Conservation (phyloP, 35 echinoderm and acorn worm genomes). For the Ophioderma brevispina region DNA sequence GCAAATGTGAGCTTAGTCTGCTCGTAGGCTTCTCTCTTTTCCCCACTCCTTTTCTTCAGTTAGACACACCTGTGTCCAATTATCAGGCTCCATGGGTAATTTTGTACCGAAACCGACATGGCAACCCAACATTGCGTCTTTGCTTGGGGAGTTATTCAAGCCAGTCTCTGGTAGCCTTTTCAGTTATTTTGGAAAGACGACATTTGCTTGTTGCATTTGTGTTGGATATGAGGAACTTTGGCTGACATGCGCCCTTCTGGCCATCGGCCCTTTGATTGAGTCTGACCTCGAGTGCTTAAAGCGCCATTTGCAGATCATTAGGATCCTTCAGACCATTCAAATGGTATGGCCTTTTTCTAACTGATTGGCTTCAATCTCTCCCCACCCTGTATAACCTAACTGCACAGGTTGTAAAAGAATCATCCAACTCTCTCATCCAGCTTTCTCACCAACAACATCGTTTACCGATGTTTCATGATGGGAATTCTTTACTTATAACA, state of each 20-base stretch:
- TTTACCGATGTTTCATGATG: too few species aligned
- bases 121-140: conserved; percentile 11
- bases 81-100: background rate
- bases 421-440: too few species aligned
- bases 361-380: too few species aligned
- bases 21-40: conserved; percentile 15
- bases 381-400: too few species aligned
- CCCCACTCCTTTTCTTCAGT: conserved; percentile 19
- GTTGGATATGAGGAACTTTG: background rate
- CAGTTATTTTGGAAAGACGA: background rate
- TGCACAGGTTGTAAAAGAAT: too few species aligned
- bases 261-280: background rate
- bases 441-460: too few species aligned
- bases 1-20: background rate
- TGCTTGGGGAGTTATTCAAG: conserved; percentile 15
- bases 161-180: background rate
- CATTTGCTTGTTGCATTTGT: background rate
- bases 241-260: background rate
- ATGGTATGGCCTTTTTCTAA: too few species aligned
- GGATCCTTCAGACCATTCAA: too few species aligned
- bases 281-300: background rate
- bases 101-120: background rate
- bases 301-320: conserved; percentile 1
- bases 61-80: background rate
- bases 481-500: too few species aligned